Conservation (phyloP, 2,113 vertebrate genomes). For the Herpetotheres cachinnans region DNA sequence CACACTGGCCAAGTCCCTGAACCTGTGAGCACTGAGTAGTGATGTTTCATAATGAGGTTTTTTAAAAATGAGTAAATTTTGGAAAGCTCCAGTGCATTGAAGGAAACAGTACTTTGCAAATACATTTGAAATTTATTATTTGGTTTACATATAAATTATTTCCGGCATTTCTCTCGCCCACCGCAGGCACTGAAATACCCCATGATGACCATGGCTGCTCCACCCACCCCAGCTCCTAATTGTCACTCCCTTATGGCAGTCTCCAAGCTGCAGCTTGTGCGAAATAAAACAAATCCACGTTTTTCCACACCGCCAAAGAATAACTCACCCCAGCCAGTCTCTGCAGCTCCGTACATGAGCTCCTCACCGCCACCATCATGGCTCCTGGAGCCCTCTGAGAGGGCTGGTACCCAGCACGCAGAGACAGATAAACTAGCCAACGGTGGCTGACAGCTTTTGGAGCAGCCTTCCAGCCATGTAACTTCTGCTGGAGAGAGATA, state of each 20-base stretch:
- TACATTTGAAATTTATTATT: not conserved
- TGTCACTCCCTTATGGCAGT: not conserved
- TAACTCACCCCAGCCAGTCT: not conserved
- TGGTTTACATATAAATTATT: not conserved
- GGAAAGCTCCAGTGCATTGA: not conserved
- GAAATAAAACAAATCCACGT: not conserved
- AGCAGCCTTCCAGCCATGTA: not conserved
- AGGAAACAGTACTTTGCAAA: not conserved
- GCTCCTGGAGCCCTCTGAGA: accelerated
- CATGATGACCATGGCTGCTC: not conserved
- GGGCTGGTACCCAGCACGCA: not conserved
- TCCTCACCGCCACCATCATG: accelerated
- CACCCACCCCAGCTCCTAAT: not conserved
- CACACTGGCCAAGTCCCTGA: not conserved
- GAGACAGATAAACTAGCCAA: not conserved
- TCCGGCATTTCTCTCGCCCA: not conserved
- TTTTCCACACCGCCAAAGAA: accelerated
- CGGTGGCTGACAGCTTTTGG: not conserved
- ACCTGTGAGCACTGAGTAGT: not conserved
- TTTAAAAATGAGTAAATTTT: not conserved
- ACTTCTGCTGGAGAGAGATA: not conserved
- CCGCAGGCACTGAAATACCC: not conserved
- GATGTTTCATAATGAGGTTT: not conserved
- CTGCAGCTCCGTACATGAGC: accelerated
- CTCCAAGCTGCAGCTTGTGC: not conserved